Conservation (phyloP, 2,113 vertebrate species). For the Monopterus albus region DNA sequence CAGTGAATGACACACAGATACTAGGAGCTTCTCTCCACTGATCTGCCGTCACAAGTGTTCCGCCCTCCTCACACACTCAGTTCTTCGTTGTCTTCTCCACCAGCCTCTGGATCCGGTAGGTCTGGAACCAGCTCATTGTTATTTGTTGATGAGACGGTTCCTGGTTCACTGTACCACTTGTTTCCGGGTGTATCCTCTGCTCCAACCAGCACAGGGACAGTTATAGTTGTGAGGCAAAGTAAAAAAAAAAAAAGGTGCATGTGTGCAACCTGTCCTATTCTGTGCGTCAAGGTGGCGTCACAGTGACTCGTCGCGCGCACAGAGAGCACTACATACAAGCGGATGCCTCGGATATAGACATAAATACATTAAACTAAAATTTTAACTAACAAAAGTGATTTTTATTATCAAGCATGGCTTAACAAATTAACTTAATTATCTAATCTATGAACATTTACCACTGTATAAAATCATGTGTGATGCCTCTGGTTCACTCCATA, state of each 20-base stretch:
- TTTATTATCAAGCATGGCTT: too few relatives aligned
- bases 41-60: constrained; percentile 69
- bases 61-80: constrained; percentile 44
- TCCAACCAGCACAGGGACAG: not conserved
- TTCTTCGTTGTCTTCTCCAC: not conserved
- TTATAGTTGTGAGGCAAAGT: constrained; percentile 8
- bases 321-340: not conserved
- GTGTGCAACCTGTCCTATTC: constrained; percentile 8
- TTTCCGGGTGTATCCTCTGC: not conserved
- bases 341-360: too few relatives aligned
- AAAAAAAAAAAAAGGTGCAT: constrained; percentile 12
- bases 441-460: too few relatives aligned
- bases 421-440: too few relatives aligned
- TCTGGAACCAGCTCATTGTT: not conserved
- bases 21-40: constrained; percentile 27
- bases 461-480: too few relatives aligned
- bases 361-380: too few relatives aligned
- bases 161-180: not conserved
- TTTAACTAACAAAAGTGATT: too few relatives aligned
- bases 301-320: constrained; percentile 50
- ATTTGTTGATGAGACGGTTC: not conserved
- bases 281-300: not conserved
- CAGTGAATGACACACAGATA: constrained; percentile 3
- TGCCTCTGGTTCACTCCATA: too few relatives aligned
- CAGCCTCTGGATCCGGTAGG: not conserved